Percentiles rank a stretch among this genome's conserved stretches.
These are phyloP conservation scores for Anthoscopus minutus DNA, from an alignment of 2,113 vertebrate genomes.

Conservation along the genomic window DNA sequence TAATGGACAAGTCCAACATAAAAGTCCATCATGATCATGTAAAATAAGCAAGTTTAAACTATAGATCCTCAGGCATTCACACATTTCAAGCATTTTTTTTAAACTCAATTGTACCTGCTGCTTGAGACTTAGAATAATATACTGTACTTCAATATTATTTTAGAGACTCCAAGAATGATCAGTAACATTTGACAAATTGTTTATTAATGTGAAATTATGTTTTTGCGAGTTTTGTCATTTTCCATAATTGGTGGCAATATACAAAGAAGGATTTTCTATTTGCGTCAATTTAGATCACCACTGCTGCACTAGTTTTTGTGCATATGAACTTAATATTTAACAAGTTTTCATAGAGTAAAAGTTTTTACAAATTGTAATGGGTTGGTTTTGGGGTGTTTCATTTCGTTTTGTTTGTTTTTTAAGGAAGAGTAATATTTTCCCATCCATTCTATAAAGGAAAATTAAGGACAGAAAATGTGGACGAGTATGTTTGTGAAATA, in stretches of 20 bases:
- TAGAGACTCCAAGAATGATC: neutral
- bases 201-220: neutral
- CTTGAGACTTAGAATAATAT: neutral
- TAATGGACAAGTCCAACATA: neutral
- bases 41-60: neutral
- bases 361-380: neutral
- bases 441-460: neutral
- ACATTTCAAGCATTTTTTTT: neutral
- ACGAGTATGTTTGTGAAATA: neutral
- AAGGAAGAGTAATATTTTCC: neutral
- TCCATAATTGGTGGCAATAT: neutral
- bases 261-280: neutral
- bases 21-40: neutral
- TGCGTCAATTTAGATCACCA: neutral
- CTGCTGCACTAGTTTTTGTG: neutral
- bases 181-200: neutral
- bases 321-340: neutral
- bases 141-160: neutral
- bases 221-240: neutral
- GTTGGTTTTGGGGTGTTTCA: accelerated
- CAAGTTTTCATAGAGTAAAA: accelerated
- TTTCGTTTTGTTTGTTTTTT: too few relatives aligned
- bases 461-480: neutral
- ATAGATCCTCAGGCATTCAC: neutral
- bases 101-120: neutral